Base-by-base conservation (phyloP, 2,888 invertebrate genomes). In the Brenthis daphne region DNA sequence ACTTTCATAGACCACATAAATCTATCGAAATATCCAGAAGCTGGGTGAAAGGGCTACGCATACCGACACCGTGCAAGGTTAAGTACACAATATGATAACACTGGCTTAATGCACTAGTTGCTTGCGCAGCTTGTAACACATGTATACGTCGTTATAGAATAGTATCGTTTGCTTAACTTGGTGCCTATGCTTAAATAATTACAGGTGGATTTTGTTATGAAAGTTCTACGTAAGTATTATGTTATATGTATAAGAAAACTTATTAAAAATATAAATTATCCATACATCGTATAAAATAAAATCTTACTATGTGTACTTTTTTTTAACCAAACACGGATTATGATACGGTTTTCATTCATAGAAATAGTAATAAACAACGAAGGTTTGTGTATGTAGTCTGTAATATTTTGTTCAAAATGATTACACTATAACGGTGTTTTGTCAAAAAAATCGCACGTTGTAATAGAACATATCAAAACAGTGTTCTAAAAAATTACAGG, bases 1-100 rank as follows among this genome's bases (percentile, higher is more conserved):
- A 24, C 14, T 0, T 53, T 58, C 20, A 43, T 65, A 13, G 48
- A 50, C 12, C 55, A 56, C 48, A 57, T 66, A 58, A 57, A 57
- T 61, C 57, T 57, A 51, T 64, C 64, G 72, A 78, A 78, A 68
- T 72, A 74, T 77, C 77, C 74, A 76, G 76, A 77, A 73, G 56
- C 68, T 66, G 51, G 73, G 77, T 77, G 78, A 78, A 78, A 77
- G 77, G 78, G 74, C 70, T 14, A 14, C 14, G n/a, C 24, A 29
- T 14, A 53, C 58, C 69, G 56, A 57, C 67, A 64, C 66, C 69
- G 65, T 68, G 69, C 77, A 78, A 78, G 77, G 78, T 73, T 77
- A 75, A 73, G 73, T 73, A 72, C 65, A 70, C 58, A 71, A 71
- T 71, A 57, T 63, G 33, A 70, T 60, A 65, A 67, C 69, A 71